Base-by-base conservation (phyloP, 2,113 vertebrate genomes). In the Rousettus leschenaultii region DNA sequence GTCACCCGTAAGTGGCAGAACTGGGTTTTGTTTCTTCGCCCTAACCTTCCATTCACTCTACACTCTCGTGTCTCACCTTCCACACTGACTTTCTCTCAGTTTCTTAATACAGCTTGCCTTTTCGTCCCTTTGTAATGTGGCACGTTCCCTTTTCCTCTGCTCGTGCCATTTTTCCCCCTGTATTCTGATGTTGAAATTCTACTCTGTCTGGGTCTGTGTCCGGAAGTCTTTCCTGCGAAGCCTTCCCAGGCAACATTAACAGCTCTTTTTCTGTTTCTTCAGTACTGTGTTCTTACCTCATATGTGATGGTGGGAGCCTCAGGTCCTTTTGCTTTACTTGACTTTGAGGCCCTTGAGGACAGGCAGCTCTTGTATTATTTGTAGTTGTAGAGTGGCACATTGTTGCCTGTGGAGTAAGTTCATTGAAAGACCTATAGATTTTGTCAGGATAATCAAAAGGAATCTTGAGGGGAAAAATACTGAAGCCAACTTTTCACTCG, bases 291-390 rank as follows among this genome's bases (percentile, higher is more conserved):
- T 90, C 10, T 93, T 89, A 53, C 19, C 66, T 93, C 45, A 30
- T 30, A 66, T 94, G 43, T 71, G 91, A 71, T 75, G n/a, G 57
- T 55, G n/a, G 30, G 79, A 84, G 53, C 19, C 45, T 85, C 28
- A 82, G 59, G 53, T 73, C 53, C 55, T 95, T 91, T 96, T 95
- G 68, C 74, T 91, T 91, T 95, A 73, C 70, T 93, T 96, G 57
- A 94, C 70, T 66, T 33, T 61, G 57, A 90, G 24, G 15, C 35
- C 33, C 40, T 95, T 94, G 87, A 83, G 83, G 74, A 87, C 51
- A 91, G 24, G 28, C 61, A 93, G 6, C 30, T 86, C 43, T 86
- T 82, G 26, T 71, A 10, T 82, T 84, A 70, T 55, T 86, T 84
- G 53, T 96, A 70, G 59, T 71, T 92, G 45, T 84, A 59, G 55